These are phyloP conservation scores for Autographa pulchrina DNA, from an alignment of 2,888 invertebrate genomes.

Conservation along the genomic window DNA sequence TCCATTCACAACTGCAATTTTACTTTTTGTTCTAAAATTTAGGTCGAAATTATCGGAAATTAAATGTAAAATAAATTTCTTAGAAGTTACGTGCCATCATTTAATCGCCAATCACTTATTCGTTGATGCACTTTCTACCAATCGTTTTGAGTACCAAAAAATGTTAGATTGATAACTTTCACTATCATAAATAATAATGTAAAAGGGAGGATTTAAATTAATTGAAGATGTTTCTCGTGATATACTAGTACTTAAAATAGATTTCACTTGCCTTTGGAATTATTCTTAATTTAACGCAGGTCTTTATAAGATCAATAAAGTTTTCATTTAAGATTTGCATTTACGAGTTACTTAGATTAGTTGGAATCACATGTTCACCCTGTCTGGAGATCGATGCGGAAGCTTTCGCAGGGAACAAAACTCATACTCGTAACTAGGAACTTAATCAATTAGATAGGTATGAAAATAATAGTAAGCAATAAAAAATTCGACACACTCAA, in stretches of 20 bases:
- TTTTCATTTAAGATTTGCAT: too few relatives aligned
- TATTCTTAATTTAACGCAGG: not conserved
- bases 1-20: too few relatives aligned
- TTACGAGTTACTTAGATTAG: too few relatives aligned
- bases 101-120: slow-evolving; percentile 43
- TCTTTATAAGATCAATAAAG: too few relatives aligned
- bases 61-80: slow-evolving; percentile 18
- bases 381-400: too few relatives aligned
- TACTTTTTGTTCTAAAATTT: not conserved
- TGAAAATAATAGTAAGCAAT: too few relatives aligned
- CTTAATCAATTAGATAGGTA: too few relatives aligned
- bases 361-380: too few relatives aligned
- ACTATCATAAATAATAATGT: slow-evolving; percentile 26
- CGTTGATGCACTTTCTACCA: slow-evolving; percentile 67
- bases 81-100: slow-evolving; percentile 16
- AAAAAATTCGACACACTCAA: too few relatives aligned
- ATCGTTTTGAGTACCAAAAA: slow-evolving; percentile 66
- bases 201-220: not conserved
- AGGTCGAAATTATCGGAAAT: not conserved
- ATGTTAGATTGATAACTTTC: slow-evolving; percentile 55
- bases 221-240: not conserved
- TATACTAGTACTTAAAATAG: not conserved
- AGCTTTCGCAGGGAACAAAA: too few relatives aligned
- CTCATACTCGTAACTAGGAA: too few relatives aligned
- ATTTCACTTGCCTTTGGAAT: not conserved